These are phyloP conservation scores for Pollenia amentaria DNA, from an alignment of 2,888 invertebrate species.

Conservation along the genomic window DNA sequence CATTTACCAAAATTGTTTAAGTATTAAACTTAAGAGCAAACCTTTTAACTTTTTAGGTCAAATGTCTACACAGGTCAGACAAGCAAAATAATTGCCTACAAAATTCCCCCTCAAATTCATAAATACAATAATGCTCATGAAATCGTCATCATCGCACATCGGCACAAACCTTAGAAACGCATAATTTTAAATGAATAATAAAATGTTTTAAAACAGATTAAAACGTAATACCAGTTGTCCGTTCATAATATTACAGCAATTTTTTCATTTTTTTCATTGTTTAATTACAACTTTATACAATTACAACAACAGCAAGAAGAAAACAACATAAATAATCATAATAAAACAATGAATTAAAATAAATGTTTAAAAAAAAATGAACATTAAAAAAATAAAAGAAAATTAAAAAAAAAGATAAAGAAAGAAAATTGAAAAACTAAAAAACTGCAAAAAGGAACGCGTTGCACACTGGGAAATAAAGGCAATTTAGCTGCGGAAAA, in stretches of 20 bases:
- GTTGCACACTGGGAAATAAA: too few relatives aligned
- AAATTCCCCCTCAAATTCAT: background rate
- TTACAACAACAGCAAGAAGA: background rate
- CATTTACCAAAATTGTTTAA: too few relatives aligned
- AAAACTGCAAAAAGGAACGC: background rate
- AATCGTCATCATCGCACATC: slow-evolving; percentile 3
- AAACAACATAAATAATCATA: slow-evolving; percentile 10
- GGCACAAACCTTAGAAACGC: background rate
- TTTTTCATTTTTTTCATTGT: slow-evolving; percentile 55
- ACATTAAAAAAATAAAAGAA: slow-evolving; percentile 2
- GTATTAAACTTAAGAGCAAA: too few relatives aligned
- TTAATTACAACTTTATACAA: slow-evolving; percentile 36
- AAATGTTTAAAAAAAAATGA: slow-evolving; percentile 9
- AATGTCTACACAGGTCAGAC: too few relatives aligned
- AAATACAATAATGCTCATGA: too few relatives aligned
- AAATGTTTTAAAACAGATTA: slow-evolving; percentile 20
- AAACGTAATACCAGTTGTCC: slow-evolving; percentile 55
- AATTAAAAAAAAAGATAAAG: background rate
- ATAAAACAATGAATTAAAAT: slow-evolving; percentile 30
- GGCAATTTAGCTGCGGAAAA: too few relatives aligned
- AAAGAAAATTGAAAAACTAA: slow-evolving; percentile 34
- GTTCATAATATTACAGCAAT: slow-evolving; percentile 63
- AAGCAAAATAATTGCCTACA: too few relatives aligned
- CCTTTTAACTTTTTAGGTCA: too few relatives aligned
- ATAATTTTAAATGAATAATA: slow-evolving; percentile 27